A percentile compares a stretch with the other conserved stretches of the same genome.
Conservation (phyloP, 2,888 invertebrate species). For the Diplazon laetatorius region DNA sequence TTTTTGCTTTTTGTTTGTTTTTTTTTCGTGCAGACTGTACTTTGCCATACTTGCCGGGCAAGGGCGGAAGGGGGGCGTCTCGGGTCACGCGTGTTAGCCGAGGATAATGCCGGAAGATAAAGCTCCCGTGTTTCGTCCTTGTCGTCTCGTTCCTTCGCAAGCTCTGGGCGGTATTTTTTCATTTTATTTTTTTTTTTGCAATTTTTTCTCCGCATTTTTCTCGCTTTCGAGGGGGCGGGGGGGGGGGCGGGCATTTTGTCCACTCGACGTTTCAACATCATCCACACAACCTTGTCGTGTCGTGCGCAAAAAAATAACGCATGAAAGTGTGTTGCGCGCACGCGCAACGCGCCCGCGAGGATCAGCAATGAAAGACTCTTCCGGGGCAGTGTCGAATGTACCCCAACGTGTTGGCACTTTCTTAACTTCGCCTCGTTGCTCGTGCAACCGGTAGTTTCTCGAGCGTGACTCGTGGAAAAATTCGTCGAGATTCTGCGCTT, state of each 20-base stretch:
- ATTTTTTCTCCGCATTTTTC: constrained; percentile 27
- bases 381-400: constrained; percentile 43
- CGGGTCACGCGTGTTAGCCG: constrained; percentile 76
- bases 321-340: constrained; percentile 44
- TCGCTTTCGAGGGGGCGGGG: too few relatives aligned
- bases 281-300: constrained; percentile 24
- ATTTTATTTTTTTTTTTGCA: constrained; percentile 27
- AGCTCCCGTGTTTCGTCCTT: constrained; percentile 60
- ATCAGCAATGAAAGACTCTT: constrained; percentile 53
- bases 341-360: too few relatives aligned
- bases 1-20: too few relatives aligned
- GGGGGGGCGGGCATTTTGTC: constrained; percentile 24
- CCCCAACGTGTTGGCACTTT: not conserved
- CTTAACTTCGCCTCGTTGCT: constrained; percentile 20
- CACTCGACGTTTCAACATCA: constrained; percentile 52
- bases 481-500: constrained; percentile 63
- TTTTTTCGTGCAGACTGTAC: too few relatives aligned
- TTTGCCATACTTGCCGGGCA: constrained; percentile 41
- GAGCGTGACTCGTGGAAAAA: constrained; percentile 59
- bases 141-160: constrained; percentile 55
- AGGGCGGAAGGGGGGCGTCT: too few relatives aligned
- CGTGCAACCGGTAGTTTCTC: constrained; percentile 39
- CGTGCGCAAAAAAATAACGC: too few relatives aligned
- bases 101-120: constrained; percentile 74
- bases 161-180: constrained; percentile 23